Base-by-base conservation (phyloP, 2,113 vertebrate genomes). In the Gavia stellata region DNA sequence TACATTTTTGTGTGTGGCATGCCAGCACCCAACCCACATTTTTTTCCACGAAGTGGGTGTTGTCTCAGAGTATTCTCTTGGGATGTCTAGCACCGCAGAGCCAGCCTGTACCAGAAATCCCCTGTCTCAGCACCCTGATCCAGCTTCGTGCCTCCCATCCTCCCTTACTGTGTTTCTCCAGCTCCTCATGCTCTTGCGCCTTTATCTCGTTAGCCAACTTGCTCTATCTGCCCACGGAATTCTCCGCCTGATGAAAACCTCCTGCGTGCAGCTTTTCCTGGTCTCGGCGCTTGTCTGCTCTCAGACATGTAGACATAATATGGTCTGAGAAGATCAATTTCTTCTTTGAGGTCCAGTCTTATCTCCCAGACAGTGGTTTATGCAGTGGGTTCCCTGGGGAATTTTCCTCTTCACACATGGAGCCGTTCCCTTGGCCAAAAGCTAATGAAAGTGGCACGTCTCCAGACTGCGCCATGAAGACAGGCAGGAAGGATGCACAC, bases 301-400 rank as follows among this genome's bases (percentile, higher is more conserved):
- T 96, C 95, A 91, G 92, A 85, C 95, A 65, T 93, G 82, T 95
- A 95, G 96, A 96, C 91, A 96, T 92, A 97, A 97, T 94, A 93
- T 18, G 94, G 97, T 97, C 95, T 97, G 91, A 94, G 93, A 96
- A 96, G 86, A 95, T 88, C 86, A 83, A 62, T 97, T 96, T 96
- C 86, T 95, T 95, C 90, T 94, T 95, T 91, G 90, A 97, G 96
- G 80, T 92, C 81, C 93, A 95, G 75, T 81, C 88, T 97, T 96
- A 95, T 97, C 88, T 97, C 68, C 81, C 95, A 97, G 96, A 93
- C 95, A 97, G 87, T 95, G 88, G 93, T 91, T 96, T 96, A 94
- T 20, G 50, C 36, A 71, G 72, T 65, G 74, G 62, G 29, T 91
- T 90, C 94, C 96, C 93, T 94, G 67, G 89, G 94, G 96, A 75